Conservation (phyloP, 2,888 invertebrate species). For the Macrophya annulata region DNA sequence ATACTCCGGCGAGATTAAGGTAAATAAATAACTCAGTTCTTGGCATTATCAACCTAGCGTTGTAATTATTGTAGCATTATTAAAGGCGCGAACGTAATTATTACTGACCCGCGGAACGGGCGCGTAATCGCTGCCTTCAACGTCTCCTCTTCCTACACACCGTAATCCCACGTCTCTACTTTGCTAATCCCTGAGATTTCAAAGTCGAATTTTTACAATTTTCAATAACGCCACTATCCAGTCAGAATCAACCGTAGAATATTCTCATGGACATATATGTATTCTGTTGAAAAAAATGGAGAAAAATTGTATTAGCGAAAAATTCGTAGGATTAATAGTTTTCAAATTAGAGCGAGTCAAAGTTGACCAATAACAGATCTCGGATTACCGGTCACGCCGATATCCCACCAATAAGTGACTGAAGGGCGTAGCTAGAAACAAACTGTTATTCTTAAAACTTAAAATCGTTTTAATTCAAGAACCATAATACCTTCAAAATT, state of each 20-base stretch:
- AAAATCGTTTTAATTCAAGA: background rate
- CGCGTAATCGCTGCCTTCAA: constrained; percentile 64
- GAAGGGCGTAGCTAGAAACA: background rate
- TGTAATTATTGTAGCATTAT: constrained; percentile 72
- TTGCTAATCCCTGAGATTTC: background rate
- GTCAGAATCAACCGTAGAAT: background rate
- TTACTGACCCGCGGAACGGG: constrained; percentile 63
- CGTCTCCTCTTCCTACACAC: constrained; percentile 27
- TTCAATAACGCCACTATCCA: background rate
- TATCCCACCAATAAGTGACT: background rate
- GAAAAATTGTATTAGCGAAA: background rate
- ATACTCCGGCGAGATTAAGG: constrained; percentile 65
- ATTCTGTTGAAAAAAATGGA: background rate
- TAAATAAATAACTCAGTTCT: constrained; percentile 68
- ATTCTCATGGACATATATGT: background rate
- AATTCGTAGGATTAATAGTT: background rate
- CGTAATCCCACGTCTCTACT: constrained; percentile 18
- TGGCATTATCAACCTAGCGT: constrained; percentile 62
- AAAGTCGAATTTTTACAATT: constrained; percentile 2
- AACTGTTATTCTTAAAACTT: background rate
- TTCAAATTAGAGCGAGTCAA: background rate
- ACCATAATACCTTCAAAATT: background rate
- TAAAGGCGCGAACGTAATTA: constrained; percentile 69
- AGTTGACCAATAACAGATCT: background rate
- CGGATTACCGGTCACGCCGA: background rate